Base-by-base conservation (phyloP, 2,888 invertebrate genomes). In the Rhogogaster chlorosoma region DNA sequence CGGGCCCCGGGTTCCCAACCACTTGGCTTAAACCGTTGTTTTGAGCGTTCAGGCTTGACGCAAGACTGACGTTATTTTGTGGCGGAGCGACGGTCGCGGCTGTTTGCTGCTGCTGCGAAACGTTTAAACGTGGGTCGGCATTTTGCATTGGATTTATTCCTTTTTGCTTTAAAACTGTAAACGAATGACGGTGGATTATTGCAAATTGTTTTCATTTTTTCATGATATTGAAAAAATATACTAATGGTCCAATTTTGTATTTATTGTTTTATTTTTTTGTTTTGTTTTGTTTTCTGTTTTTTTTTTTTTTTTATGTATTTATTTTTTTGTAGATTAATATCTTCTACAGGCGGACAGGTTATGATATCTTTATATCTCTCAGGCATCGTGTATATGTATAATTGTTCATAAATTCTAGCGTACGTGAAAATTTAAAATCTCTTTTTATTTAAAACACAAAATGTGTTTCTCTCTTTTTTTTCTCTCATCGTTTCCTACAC, bases 141-240 rank as follows among this genome's bases (percentile, higher is more conserved):
- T 93, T 94, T 91, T 92, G 92, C 93, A 93, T 94, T 93, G 92
- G 93, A 93, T 92, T 94, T 92, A 94, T 93, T 91, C 94, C 94
- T 94, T 95, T 96, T 95, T 96, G 96, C 95, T 97, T 97, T 94
- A 96, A 95, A 95, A 96, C 97, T 97, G 95, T 94, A 95, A 95
- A 95, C 95, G 92, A 93, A 93, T 91, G 91, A 91, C 90, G 91
- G 91, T 91, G 90, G 88, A 92, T 92, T 92, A 92, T 91, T 92
- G 91, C 89, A 88, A 91, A 89, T 88, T 88, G 89, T 89, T 89
- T 90, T 89, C 88, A 89, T 57, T 71, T 87, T 32, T 73, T 83
- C 80, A 83, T 64, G 87, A 88, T 89, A 91, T 89, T 89, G 89
- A 89, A 88, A 90, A 87, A 90, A 87, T 89, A 90, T 90, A 88